Conservation (phyloP, 2,113 vertebrate genomes). For the Dinomys branickii region DNA sequence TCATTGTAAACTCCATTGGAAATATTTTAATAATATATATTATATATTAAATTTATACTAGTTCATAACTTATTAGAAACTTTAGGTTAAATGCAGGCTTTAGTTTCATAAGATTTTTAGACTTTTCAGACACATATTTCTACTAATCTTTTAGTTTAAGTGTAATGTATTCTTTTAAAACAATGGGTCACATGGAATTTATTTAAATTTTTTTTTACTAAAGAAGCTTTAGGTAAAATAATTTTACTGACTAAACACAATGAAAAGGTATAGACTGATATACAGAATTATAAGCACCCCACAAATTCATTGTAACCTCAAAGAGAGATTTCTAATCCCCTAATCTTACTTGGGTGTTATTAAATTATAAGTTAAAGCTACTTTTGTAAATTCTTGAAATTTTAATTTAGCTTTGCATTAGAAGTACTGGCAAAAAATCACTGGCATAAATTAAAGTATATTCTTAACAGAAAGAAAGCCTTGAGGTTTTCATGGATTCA, state of each 20-base stretch:
- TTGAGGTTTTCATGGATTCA: neutral
- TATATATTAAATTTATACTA: neutral
- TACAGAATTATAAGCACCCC: neutral
- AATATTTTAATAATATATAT: neutral
- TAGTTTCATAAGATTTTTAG: neutral
- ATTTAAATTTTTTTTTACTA: neutral
- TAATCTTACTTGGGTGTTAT: neutral
- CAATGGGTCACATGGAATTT: neutral
- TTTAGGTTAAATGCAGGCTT: neutral
- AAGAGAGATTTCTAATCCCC: neutral
- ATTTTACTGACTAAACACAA: slow-evolving; percentile 31
- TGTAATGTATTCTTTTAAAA: neutral
- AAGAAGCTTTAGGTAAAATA: neutral
- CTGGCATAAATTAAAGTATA: neutral
- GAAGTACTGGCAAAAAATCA: slow-evolving; percentile 23
- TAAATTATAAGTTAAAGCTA: slow-evolving; percentile 21
- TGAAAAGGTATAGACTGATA: neutral
- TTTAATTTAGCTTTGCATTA: slow-evolving; percentile 56
- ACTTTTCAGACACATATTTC: neutral
- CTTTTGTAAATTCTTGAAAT: slow-evolving; percentile 20
- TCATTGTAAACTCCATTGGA: neutral
- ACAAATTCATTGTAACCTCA: neutral
- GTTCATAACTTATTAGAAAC: neutral
- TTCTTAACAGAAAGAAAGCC: neutral
- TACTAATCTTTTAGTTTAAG: neutral